Base-by-base conservation (phyloP, 2,797 vertebrate species). In the Pseudotriccus pelzelni region DNA sequence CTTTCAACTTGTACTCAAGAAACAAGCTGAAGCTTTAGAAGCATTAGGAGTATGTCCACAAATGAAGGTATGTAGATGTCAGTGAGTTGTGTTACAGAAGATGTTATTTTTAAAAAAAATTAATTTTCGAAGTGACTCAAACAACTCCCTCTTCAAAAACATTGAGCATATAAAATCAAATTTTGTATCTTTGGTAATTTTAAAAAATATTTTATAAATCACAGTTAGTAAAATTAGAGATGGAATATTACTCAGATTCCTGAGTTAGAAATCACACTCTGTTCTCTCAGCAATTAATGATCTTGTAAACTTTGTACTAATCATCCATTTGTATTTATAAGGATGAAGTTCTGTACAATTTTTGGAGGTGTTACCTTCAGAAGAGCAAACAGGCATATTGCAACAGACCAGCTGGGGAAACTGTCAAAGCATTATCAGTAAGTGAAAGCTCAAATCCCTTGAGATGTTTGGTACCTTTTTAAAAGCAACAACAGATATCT, bases 351-450 rank as follows among this genome's bases (percentile, higher is more conserved):
- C 95, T 99, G 59, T 98, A 97, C 87, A 98, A 91, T 74, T 97
- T 99, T 92, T 99, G 99, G 99, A 99, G 98, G 64, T 87, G 96
- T 47, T 99, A 98, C 96, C 98, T 99, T 93, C 99, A 99, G 97
- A 99, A 97, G 95, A 99, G 97, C 85, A 94, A 93, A 23, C 98
- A 98, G 91, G 99, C 99, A 2, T 99, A 98, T 96, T 98, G 98
- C 58, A 72, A 78, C 43, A 96, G 95, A 68, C 92, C 97, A 28
- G 32, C 91, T 60, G 49, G 32, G 10, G 88, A 92, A 89, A 16
- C 84, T 82, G 18, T 43, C 30, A 89, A 70, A 66, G 7, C 27
- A 18, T 81, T 88, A 76, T 72, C 93, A 84, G 96, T 97, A 90
- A 89, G 91, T 53, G 30, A 67, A 96, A 80, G 75, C 92, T 79